Evolutionary conservation across 2,797 vertebrate species (phyloP).

Genomic region (Salmo trutta): DNA sequence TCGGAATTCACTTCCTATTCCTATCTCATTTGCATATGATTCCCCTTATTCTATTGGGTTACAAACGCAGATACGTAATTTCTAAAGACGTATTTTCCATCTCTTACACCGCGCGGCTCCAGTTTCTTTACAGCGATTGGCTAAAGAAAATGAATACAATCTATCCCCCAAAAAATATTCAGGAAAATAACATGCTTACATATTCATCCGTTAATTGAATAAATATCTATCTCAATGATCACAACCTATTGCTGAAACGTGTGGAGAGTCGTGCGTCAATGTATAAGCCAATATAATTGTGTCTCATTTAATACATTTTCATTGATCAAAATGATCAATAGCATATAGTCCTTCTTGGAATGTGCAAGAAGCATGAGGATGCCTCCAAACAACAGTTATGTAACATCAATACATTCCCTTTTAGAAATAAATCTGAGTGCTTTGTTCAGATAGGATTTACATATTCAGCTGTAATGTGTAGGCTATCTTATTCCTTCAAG

Average conservation of each 20-base stretch:
- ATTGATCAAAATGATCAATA: neutral
- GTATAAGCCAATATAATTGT: neutral
- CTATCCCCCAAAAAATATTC: neutral
- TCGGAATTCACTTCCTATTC: constrained; percentile 56
- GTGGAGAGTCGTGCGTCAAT: neutral
- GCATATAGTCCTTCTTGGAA: neutral
- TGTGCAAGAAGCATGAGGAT: constrained; percentile 8
- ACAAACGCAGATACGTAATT: neutral
- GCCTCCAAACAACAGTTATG: constrained; percentile 1
- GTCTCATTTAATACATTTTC: neutral
- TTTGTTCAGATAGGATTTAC: neutral
- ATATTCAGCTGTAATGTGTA: neutral
- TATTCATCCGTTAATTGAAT: neutral
- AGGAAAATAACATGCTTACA: neutral
- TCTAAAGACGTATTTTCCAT: constrained; percentile 10
- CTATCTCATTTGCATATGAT: constrained; percentile 35
- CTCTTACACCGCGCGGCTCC: constrained; percentile 11
- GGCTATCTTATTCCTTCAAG: neutral
- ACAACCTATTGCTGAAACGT: neutral
- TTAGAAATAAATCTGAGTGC: neutral
- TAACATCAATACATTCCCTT: neutral
- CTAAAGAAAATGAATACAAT: neutral
- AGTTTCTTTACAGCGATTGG: neutral
- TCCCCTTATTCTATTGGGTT: constrained; percentile 45
- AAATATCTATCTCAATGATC: neutral